Conservation (phyloP, 2,113 vertebrate genomes). For the Toxostoma redivivum region DNA sequence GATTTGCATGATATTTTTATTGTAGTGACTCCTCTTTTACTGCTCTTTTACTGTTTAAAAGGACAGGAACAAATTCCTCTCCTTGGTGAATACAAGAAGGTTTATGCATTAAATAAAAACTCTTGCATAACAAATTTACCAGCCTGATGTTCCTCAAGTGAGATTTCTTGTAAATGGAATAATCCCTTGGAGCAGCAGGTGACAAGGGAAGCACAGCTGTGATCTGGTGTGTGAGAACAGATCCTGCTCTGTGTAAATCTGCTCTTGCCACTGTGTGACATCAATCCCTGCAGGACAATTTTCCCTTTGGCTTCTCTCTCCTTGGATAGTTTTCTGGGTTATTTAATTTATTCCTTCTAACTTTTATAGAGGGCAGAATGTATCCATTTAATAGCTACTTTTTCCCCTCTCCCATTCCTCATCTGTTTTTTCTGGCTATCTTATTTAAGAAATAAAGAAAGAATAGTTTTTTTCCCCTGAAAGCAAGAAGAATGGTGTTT, state of each 20-base stretch:
- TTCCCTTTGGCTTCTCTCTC: background rate
- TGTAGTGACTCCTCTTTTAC: background rate
- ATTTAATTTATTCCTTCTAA: background rate
- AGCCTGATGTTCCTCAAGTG: background rate
- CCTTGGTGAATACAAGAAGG: background rate
- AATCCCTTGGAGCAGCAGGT: background rate
- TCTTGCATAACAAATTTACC: background rate
- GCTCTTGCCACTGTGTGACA: background rate
- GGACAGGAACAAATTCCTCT: background rate
- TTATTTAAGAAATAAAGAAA: background rate
- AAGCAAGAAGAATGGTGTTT: background rate
- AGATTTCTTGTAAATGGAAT: background rate
- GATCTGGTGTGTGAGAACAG: background rate
- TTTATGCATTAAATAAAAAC: background rate
- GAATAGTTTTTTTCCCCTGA: background rate
- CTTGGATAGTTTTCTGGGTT: background rate
- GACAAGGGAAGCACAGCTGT: background rate
- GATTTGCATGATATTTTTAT: background rate
- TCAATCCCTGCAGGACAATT: background rate
- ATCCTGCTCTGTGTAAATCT: background rate
- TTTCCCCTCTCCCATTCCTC: accelerated
- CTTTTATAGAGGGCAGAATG: background rate
- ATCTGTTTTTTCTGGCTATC: background rate
- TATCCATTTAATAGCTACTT: background rate
- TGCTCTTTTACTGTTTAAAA: background rate